Base-by-base conservation (phyloP, 2,888 invertebrate species). In the Ptilodon capucinus region DNA sequence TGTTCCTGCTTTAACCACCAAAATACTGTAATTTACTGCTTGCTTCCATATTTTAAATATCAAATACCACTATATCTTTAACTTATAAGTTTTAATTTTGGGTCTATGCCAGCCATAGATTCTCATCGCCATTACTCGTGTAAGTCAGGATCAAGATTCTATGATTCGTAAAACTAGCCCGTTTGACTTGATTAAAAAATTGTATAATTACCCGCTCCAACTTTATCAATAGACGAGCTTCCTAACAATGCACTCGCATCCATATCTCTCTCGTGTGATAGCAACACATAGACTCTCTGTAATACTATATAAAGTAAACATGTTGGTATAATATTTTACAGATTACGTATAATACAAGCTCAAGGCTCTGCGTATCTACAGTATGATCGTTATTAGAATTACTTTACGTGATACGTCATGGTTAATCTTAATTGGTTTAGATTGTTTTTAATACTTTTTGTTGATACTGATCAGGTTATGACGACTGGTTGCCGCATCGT, bases 181-280 rank as follows among this genome's bases (percentile, higher is more conserved):
- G 5, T 14, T 14, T 32, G 32, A 14, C 14, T 14, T 4, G n/a
- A 32, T 32, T 14, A 14, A 7, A 32, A n/a, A 14, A 32, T 8
- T 0, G 7, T 32, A 5, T 14, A 13, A 13, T 32, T 32, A 32
- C 13, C 6, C 39, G 39, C 39, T 39, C 11, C 21, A 45, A 23
- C 38, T 34, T 23, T 16, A 17, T 13, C 13, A 46, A 46, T 25
- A 40, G 30, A 40, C 16, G 25, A 46, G 42, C 13, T 35, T 21
- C 58, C 51, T 42, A 47, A 48, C 45, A 46, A 47, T 72, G 67
- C 71, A 72, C 61, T 61, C 48, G 51, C 60, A 46, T 54, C 57
- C 68, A 67, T 75, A 74, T 75, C 73, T 74, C 69, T 58, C 63
- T 59, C 63, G 64, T 63, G 57, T 57, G 71, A 67, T 66, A 79